Conservation (phyloP, 2,888 invertebrate species). For the Amphipyra tragopoginis region DNA sequence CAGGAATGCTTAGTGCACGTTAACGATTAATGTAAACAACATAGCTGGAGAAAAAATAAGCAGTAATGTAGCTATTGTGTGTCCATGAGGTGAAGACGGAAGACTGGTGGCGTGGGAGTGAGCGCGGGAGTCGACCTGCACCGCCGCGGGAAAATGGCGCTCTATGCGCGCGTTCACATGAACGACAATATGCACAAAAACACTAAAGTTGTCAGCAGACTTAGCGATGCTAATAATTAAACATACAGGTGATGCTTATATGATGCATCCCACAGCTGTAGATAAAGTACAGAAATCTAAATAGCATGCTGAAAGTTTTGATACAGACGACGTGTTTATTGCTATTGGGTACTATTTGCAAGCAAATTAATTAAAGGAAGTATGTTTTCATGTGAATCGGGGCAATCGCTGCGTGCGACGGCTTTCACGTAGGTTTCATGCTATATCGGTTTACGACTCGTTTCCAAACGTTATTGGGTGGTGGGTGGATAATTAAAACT, state of each 20-base stretch:
- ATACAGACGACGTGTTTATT: slow-evolving; percentile 63
- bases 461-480: slow-evolving; percentile 65
- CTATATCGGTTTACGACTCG: slow-evolving; percentile 70
- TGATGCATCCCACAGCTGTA: slow-evolving; percentile 37
- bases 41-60: slow-evolving; percentile 80
- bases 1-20: slow-evolving; percentile 79
- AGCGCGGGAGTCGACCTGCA: slow-evolving; percentile 74
- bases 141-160: slow-evolving; percentile 80
- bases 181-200: slow-evolving; percentile 59
- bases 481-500: slow-evolving; percentile 59
- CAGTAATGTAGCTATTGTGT: slow-evolving; percentile 83
- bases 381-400: slow-evolving; percentile 63
- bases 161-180: slow-evolving; percentile 73
- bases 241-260: slow-evolving; percentile 37
- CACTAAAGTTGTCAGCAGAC: slow-evolving; percentile 37
- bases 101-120: slow-evolving; percentile 82
- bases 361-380: slow-evolving; percentile 68
- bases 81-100: slow-evolving; percentile 80
- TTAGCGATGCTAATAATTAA: slow-evolving; percentile 38
- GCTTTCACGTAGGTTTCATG: slow-evolving; percentile 71
- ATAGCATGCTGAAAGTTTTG: slow-evolving; percentile 55
- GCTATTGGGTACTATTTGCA: slow-evolving; percentile 64
- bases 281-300: slow-evolving; percentile 55
- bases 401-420: slow-evolving; percentile 58
- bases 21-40: slow-evolving; percentile 81